phyloP scores from a whole-genome alignment of 2,888 invertebrate genomes.

The Orchesella flavescens region DNA sequence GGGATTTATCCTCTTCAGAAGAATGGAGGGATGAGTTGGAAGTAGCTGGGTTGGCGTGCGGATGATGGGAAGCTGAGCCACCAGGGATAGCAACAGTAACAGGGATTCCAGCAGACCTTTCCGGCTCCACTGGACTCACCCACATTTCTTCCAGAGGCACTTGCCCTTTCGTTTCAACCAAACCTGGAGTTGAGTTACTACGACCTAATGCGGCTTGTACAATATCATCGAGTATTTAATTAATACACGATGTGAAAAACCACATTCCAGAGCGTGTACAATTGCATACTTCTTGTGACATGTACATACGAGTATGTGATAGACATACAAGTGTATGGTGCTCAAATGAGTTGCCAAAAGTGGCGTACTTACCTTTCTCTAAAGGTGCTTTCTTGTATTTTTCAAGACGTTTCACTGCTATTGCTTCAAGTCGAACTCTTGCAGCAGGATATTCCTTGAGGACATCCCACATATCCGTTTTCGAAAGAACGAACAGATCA shows the following conservation, averaged over 20 bases:
- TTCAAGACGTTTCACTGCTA: constrained; percentile 96
- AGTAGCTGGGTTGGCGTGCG: constrained; percentile 74
- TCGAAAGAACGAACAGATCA: constrained; percentile 97
- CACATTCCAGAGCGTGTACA: not conserved
- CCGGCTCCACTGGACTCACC: constrained; percentile 78
- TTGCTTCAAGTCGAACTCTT: constrained; percentile 94
- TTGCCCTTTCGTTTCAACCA: constrained; percentile 93
- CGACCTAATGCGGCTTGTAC: constrained; percentile 92
- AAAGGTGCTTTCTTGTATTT: constrained; percentile 96
- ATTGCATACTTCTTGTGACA: too few species aligned
- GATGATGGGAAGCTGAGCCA: constrained; percentile 53
- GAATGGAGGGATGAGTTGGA: constrained; percentile 74
- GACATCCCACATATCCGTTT: constrained; percentile 99
- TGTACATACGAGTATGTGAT: too few species aligned
- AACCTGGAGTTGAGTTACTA: constrained; percentile 95
- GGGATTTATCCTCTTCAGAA: constrained; percentile 72
- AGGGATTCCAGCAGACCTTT: constrained; percentile 53
- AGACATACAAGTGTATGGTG: not conserved
- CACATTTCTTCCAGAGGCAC: constrained; percentile 91
- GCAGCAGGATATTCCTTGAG: constrained; percentile 96
- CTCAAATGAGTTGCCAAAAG: not conserved
- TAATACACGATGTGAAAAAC: not conserved
- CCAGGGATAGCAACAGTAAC: constrained; percentile 63
- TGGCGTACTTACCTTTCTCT: constrained; percentile 83
- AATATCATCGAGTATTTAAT: constrained; percentile 15